These are phyloP conservation scores for Montipora capricornis DNA, from an alignment of 64 coral and sea anemone species.

Conservation along the genomic window DNA sequence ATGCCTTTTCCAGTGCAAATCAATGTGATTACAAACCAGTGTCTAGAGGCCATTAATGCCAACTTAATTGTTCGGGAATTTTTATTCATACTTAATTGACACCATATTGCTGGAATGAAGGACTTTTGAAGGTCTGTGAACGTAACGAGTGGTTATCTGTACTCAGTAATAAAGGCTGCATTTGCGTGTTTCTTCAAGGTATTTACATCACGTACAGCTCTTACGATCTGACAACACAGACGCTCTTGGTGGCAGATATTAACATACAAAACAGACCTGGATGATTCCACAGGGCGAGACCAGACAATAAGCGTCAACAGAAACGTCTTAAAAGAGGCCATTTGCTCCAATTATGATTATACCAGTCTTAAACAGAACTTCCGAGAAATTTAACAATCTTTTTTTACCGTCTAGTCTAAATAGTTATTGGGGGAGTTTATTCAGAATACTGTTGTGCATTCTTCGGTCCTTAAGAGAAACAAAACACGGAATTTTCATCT, in stretches of 20 bases:
- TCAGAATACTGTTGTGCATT: not conserved
- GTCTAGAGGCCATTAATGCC: slow-evolving; percentile 39
- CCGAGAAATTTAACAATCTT: not conserved
- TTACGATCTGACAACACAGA: not conserved
- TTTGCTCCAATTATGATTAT: not conserved
- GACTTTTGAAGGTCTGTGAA: too few relatives aligned
- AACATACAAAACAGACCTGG: not conserved
- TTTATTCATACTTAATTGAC: slow-evolving; percentile 32
- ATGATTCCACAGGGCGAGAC: not conserved
- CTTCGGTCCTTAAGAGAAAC: slow-evolving; percentile 48
- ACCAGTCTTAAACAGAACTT: not conserved
- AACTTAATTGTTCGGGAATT: slow-evolving; percentile 40
- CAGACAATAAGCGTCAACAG: not conserved
- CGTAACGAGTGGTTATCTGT: too few relatives aligned
- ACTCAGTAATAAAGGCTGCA: not conserved
- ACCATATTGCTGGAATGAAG: not conserved
- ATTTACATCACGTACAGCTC: not conserved
- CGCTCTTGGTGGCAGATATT: not conserved
- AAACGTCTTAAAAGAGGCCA: not conserved
- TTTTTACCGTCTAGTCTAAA: not conserved
- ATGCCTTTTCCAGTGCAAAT: not conserved
- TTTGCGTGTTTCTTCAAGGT: not conserved
- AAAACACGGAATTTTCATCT: slow-evolving; percentile 10
- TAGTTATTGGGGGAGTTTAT: not conserved
- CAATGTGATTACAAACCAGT: slow-evolving; percentile 40